phyloP scores from a whole-genome alignment of 1,140 invertebrate genomes.

The Agraylea sexmaculata region DNA sequence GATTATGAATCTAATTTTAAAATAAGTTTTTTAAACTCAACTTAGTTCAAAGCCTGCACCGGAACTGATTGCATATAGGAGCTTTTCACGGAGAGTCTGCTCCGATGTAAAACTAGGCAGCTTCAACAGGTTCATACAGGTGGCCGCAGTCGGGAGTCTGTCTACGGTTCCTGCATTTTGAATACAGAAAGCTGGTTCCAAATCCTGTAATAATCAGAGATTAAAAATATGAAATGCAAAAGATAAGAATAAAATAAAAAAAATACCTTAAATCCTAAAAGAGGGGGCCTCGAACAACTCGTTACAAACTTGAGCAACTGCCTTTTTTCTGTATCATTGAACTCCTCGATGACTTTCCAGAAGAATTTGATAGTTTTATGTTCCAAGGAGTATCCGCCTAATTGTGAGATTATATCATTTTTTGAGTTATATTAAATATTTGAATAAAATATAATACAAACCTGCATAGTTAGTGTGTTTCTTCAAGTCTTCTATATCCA shows the following conservation, averaged over 20 bases:
- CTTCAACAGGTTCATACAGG: constrained; percentile 96
- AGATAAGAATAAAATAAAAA: constrained; percentile 8
- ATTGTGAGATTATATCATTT: not conserved
- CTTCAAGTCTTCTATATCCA: constrained; percentile 83
- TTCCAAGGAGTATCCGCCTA: constrained; percentile 67
- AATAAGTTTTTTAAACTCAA: constrained; percentile 35
- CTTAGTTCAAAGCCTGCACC: constrained; percentile 94
- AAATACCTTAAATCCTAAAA: constrained; percentile 88
- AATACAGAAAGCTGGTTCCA: constrained; percentile 90
- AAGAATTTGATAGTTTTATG: constrained; percentile 69
- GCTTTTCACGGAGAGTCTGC: constrained; percentile 65
- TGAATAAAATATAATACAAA: constrained; percentile 21
- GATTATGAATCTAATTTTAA: not conserved
- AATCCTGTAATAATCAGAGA: constrained; percentile 49
- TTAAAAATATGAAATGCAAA: constrained; percentile 13
- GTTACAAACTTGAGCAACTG: constrained; percentile 94
- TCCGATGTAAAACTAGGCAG: constrained; percentile 81
- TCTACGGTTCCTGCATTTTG: constrained; percentile 79
- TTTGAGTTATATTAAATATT: not conserved
- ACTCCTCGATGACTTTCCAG: constrained; percentile 76
- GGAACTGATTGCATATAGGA: constrained; percentile 89
- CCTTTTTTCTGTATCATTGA: constrained; percentile 74
- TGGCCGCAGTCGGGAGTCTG: constrained; percentile 87
- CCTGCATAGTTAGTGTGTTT: constrained; percentile 71
- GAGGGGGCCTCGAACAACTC: constrained; percentile 89